Conservation (phyloP, 2,797 vertebrate genomes). For the Gymnoscopelus braueri region DNA sequence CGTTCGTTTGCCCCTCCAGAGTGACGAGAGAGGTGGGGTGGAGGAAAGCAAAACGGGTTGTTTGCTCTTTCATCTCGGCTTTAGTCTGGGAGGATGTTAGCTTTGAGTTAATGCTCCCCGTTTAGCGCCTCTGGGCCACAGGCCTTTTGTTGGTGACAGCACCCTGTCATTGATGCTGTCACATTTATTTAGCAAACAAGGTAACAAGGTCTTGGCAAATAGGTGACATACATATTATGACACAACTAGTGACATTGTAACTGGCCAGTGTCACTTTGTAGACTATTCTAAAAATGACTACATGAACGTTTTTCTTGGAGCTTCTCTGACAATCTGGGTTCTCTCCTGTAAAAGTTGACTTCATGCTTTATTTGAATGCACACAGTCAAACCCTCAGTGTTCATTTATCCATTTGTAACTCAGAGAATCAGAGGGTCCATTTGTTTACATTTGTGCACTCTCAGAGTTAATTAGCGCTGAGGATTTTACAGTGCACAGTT, state of each 20-base stretch:
- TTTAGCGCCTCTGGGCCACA: conserved; percentile 29
- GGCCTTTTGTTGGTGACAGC: conserved; percentile 28
- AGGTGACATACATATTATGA: conserved; percentile 2
- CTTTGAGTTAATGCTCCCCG: conserved; percentile 40
- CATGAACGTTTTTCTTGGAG: no score
- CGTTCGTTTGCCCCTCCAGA: conserved; percentile 26
- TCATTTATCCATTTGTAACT: no score
- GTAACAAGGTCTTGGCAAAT: conserved; percentile 8
- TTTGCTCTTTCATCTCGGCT: conserved; percentile 59
- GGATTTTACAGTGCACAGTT: background rate
- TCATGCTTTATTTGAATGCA: no score
- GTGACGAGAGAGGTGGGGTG: conserved; percentile 44
- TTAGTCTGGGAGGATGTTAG: conserved; percentile 31
- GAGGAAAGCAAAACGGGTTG: conserved; percentile 54
- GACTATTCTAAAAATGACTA: no score
- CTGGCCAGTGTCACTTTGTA: conserved; percentile 1
- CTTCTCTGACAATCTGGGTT: background rate
- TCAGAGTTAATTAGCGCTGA: no score
- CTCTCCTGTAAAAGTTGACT: no score
- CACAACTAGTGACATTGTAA: background rate
- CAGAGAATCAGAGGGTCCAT: background rate
- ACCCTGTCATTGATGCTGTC: conserved; percentile 6
- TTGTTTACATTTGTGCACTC: background rate
- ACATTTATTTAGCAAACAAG: conserved; percentile 23
- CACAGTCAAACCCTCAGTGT: no score